These are phyloP conservation scores for Apeltes quadracus DNA, from an alignment of 2,113 vertebrate species.

Conservation along the genomic window DNA sequence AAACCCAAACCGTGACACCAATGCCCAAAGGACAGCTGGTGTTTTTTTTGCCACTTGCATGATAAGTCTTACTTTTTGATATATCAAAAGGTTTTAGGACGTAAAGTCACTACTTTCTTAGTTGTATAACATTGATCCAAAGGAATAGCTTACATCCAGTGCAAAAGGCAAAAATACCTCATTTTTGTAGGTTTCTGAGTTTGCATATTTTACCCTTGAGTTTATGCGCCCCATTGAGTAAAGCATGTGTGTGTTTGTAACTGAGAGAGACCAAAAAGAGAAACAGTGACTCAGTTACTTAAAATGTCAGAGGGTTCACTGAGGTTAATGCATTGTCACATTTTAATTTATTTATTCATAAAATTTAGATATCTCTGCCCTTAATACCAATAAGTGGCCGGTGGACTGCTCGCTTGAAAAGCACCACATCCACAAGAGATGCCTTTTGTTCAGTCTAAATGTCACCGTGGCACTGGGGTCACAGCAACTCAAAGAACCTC, in stretches of 20 bases:
- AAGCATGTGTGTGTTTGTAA: background rate
- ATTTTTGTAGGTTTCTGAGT: background rate
- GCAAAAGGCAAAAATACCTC: background rate
- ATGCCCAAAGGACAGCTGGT: background rate
- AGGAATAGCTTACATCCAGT: background rate
- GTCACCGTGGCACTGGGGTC: conserved; percentile 11
- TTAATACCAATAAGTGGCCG: conserved; percentile 25
- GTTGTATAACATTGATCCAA: background rate
- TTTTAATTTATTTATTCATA: conserved; percentile 43
- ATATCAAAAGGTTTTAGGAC: background rate
- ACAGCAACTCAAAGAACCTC: background rate
- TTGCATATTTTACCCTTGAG: conserved; percentile 17
- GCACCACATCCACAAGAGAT: background rate
- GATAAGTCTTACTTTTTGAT: background rate
- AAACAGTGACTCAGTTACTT: conserved; percentile 46
- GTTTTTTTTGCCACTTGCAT: background rate
- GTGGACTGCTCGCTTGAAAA: conserved; percentile 13
- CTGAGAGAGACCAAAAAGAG: background rate
- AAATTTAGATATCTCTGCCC: conserved; percentile 39
- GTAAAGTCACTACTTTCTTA: background rate
- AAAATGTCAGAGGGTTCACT: conserved; percentile 53
- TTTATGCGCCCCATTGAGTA: background rate
- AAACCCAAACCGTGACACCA: too few species aligned
- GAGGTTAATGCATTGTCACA: conserved; percentile 58
- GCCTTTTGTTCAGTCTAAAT: conserved; percentile 32